These are phyloP conservation scores for Dendrocincla tyrannina DNA, from an alignment of 2,797 vertebrate genomes.

Conservation along the genomic window DNA sequence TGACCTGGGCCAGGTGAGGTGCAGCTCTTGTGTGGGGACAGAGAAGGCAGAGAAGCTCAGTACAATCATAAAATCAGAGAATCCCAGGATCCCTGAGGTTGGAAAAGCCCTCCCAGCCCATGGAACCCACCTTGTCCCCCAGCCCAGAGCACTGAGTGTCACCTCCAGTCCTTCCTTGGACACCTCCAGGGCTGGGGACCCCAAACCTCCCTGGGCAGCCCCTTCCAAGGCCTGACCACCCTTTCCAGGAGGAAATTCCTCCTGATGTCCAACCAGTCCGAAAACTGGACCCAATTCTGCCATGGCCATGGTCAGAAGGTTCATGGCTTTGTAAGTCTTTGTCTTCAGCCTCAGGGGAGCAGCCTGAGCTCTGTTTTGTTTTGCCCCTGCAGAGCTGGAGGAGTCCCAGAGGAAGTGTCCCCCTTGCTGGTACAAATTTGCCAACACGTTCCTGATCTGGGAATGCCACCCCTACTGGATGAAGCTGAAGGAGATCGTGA, in stretches of 20 bases:
- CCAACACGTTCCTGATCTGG: slow-evolving; percentile 95
- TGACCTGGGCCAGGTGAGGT: background rate
- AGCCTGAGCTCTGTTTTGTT: background rate
- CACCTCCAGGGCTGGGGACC: background rate
- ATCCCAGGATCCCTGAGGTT: background rate
- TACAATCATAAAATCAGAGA: background rate
- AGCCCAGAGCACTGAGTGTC: background rate
- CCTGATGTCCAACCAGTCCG: background rate
- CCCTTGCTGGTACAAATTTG: slow-evolving; percentile 97
- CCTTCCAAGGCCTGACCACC: background rate
- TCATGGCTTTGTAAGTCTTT: background rate
- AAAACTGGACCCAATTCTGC: background rate
- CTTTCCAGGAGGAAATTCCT: background rate
- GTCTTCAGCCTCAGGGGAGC: background rate
- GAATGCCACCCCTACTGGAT: slow-evolving; percentile 94
- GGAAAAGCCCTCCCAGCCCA: background rate
- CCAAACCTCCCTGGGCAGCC: background rate
- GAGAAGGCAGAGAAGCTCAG: background rate
- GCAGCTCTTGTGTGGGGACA: background rate
- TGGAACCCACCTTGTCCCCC: fast-evolving
- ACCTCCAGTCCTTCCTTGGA: fast-evolving
- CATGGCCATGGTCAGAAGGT: fast-evolving
- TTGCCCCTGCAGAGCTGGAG: slow-evolving; percentile 85
- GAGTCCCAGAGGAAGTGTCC: slow-evolving; percentile 97
- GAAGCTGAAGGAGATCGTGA: slow-evolving; percentile 92